Evolutionary conservation across 2,797 vertebrate genomes (phyloP).

Genomic region (Heteromormyrus szaboi): DNA sequence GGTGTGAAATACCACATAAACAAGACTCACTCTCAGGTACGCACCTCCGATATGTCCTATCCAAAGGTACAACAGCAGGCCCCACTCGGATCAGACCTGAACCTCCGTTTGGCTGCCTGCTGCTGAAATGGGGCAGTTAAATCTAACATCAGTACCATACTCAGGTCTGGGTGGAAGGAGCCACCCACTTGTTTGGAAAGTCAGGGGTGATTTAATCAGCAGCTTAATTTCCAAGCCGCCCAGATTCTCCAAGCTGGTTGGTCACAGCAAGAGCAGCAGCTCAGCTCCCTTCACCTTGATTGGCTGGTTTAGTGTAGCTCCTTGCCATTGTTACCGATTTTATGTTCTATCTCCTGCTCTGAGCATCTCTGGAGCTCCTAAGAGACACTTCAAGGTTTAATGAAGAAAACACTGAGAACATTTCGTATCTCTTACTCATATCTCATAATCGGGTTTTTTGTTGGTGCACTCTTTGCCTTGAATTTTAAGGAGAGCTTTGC

Average conservation of each 20-base stretch:
- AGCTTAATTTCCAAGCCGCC: neutral
- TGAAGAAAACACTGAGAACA: neutral
- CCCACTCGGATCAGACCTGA: neutral
- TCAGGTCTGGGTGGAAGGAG: neutral
- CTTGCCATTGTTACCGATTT: neutral
- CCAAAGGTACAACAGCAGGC: neutral
- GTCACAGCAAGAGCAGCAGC: neutral
- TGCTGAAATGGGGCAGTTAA: neutral
- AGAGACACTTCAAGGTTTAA: neutral
- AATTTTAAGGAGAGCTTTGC: neutral
- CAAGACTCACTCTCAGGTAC: slow-evolving; percentile 90
- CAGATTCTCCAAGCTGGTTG: neutral
- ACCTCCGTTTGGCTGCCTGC: neutral
- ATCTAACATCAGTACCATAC: neutral
- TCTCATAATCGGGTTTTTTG: neutral
- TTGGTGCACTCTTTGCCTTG: neutral
- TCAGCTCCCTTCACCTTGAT: neutral
- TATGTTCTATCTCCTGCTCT: neutral
- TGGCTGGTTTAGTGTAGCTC: neutral
- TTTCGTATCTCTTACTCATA: too few relatives aligned
- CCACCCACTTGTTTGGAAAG: neutral
- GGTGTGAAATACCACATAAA: slow-evolving; percentile 97
- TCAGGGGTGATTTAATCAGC: neutral
- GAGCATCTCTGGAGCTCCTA: neutral
- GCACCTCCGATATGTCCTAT: slow-evolving; percentile 24